Conservation (phyloP, 2,888 invertebrate genomes). For the Melieria crassipennis region DNA sequence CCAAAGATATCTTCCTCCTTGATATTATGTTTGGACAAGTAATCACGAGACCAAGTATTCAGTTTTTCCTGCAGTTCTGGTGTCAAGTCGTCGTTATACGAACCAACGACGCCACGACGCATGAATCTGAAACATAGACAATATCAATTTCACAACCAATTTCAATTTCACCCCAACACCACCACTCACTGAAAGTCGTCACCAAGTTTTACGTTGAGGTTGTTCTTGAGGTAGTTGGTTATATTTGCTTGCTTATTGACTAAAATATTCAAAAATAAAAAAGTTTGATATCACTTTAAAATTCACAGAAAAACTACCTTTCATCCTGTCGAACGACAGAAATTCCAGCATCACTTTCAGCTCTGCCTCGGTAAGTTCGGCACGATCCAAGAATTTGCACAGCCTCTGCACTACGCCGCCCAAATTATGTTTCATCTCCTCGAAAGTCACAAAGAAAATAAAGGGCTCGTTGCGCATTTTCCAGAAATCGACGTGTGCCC, state of each 20-base stretch:
- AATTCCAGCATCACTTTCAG: constrained; percentile 25
- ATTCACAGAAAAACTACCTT: constrained; percentile 14
- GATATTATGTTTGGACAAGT: constrained; percentile 22
- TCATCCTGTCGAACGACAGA: constrained; percentile 39
- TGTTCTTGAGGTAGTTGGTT: constrained; percentile 27
- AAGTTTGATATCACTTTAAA: neutral
- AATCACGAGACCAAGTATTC: constrained; percentile 31
- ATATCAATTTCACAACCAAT: neutral
- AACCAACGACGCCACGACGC: constrained; percentile 44
- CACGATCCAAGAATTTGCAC: constrained; percentile 39
- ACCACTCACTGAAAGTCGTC: constrained; percentile 38
- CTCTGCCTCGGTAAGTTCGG: constrained; percentile 19
- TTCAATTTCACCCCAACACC: neutral
- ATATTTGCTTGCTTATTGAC: constrained; percentile 36
- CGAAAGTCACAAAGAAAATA: constrained; percentile 47
- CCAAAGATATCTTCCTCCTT: constrained; percentile 26
- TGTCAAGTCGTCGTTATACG: constrained; percentile 42
- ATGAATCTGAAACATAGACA: constrained; percentile 41
- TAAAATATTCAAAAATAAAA: constrained; percentile 20
- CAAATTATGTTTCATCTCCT: constrained; percentile 47
- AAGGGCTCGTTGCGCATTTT: constrained; percentile 42
- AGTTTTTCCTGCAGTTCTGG: constrained; percentile 24
- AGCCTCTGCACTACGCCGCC: constrained; percentile 33
- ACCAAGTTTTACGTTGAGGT: constrained; percentile 7
- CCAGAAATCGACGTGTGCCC: constrained; percentile 48